A percentile compares a stretch with the other conserved stretches of the same genome.
These are phyloP conservation scores for Meloe dianella DNA, from an alignment of 2,888 invertebrate genomes.

Conservation along the genomic window DNA sequence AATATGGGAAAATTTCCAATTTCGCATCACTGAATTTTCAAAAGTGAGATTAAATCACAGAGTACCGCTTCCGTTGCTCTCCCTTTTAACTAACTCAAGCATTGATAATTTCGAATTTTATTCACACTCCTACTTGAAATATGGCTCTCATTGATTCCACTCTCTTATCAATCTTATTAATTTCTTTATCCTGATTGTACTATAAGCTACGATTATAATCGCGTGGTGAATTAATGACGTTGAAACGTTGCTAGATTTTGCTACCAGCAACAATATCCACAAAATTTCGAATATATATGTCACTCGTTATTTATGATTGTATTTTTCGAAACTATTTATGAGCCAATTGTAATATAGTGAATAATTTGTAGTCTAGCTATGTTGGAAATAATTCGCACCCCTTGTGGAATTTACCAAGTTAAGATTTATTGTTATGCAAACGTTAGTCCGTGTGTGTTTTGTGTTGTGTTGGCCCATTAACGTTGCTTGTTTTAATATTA, in stretches of 20 bases:
- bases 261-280: no score
- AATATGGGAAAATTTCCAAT: background rate
- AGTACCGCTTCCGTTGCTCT: background rate
- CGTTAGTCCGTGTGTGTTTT: no score
- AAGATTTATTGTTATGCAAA: background rate
- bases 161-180: slow-evolving; percentile 25
- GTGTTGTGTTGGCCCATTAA: background rate
- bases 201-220: background rate
- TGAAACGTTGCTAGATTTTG: background rate
- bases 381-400: background rate
- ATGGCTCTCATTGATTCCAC: slow-evolving; percentile 19
- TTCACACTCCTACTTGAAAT: slow-evolving; percentile 25
- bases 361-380: background rate
- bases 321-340: background rate
- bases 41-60: slow-evolving; percentile 16
- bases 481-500: no score
- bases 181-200: slow-evolving; percentile 12
- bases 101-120: slow-evolving; percentile 29
- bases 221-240: background rate
- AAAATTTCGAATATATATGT: background rate
- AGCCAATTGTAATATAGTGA: background rate
- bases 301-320: background rate
- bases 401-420: background rate
- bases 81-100: slow-evolving; percentile 19
- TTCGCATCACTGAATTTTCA: slow-evolving; percentile 20